These are phyloP conservation scores for Zaprionus ornatus DNA, from an alignment of 1,140 invertebrate species.

Conservation along the genomic window DNA sequence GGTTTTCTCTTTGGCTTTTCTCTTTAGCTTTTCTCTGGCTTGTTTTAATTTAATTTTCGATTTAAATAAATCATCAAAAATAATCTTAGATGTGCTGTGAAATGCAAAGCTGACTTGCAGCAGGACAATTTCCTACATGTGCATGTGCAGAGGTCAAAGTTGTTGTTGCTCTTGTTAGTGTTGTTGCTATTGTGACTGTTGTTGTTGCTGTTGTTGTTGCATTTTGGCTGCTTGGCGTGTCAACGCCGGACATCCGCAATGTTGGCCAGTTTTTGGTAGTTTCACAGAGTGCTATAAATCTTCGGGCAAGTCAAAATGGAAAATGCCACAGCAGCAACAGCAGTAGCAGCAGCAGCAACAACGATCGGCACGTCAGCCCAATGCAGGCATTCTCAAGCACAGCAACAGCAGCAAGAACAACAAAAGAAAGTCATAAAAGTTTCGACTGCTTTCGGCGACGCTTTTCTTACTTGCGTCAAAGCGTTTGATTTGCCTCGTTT, in stretches of 20 bases:
- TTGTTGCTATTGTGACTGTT: background rate
- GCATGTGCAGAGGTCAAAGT: background rate
- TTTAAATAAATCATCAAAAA: background rate
- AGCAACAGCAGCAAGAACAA: slow-evolving; percentile 23
- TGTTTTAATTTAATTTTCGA: slow-evolving; percentile 3
- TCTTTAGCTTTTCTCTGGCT: background rate
- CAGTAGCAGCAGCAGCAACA: slow-evolving; percentile 15
- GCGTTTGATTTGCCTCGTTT: slow-evolving; percentile 20
- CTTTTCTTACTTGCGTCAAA: slow-evolving; percentile 32
- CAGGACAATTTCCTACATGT: background rate
- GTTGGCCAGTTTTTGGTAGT: slow-evolving; percentile 60
- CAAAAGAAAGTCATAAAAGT: slow-evolving; percentile 66
- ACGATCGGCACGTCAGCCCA: slow-evolving; percentile 7
- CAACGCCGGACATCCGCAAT: slow-evolving; percentile 69
- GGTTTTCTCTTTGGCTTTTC: too few relatives aligned
- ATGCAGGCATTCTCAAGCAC: slow-evolving; percentile 26
- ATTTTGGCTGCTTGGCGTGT: slow-evolving; percentile 64
- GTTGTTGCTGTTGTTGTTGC: slow-evolving; percentile 30
- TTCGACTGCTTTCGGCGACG: slow-evolving; percentile 16
- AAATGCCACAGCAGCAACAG: slow-evolving; percentile 26
- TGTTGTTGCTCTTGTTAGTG: background rate
- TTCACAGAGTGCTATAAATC: slow-evolving; percentile 61
- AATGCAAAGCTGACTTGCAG: background rate
- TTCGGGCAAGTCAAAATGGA: slow-evolving; percentile 44
- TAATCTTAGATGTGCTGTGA: background rate